A percentile compares a stretch with the other conserved stretches of the same genome.
These are phyloP conservation scores for Decapterus maruadsi DNA, from an alignment of 2,797 vertebrate genomes.

Conservation along the genomic window DNA sequence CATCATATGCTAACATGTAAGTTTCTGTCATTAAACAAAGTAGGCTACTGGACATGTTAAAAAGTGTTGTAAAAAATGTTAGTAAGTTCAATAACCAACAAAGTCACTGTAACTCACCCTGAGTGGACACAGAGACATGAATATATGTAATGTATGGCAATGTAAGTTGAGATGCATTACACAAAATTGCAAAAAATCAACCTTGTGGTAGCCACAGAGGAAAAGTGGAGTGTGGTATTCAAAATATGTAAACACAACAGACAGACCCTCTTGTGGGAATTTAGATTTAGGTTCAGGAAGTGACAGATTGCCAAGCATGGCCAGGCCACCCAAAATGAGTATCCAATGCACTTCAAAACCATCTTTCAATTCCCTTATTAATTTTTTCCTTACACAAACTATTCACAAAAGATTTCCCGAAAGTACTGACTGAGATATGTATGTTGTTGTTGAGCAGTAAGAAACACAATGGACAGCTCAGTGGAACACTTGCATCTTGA, in stretches of 20 bases:
- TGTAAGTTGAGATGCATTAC: not conserved
- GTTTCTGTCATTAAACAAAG: not conserved
- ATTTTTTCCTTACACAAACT: not conserved
- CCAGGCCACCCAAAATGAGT: slow-evolving; percentile 16
- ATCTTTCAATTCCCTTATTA: not conserved
- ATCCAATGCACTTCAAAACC: slow-evolving; percentile 3
- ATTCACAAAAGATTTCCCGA: slow-evolving; percentile 4
- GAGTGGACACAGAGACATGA: not conserved
- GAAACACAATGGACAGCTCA: slow-evolving; percentile 13
- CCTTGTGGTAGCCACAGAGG: not conserved
- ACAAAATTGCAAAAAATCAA: not conserved
- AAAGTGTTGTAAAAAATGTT: too few species aligned
- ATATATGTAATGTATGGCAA: not conserved
- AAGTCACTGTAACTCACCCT: not conserved
- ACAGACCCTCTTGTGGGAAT: not conserved
- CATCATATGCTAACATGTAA: too few species aligned
- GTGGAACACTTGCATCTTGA: slow-evolving; percentile 41
- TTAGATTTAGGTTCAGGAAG: not conserved
- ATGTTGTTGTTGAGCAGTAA: slow-evolving; percentile 24
- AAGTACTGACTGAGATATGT: slow-evolving; percentile 6
- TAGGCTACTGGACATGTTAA: not conserved
- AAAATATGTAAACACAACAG: not conserved
- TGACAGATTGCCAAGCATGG: slow-evolving; percentile 24
- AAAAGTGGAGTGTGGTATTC: not conserved
- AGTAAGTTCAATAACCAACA: too few species aligned